Evolutionary conservation across 2,797 vertebrate genomes (phyloP).

Genomic region (Ceryle rudis): DNA sequence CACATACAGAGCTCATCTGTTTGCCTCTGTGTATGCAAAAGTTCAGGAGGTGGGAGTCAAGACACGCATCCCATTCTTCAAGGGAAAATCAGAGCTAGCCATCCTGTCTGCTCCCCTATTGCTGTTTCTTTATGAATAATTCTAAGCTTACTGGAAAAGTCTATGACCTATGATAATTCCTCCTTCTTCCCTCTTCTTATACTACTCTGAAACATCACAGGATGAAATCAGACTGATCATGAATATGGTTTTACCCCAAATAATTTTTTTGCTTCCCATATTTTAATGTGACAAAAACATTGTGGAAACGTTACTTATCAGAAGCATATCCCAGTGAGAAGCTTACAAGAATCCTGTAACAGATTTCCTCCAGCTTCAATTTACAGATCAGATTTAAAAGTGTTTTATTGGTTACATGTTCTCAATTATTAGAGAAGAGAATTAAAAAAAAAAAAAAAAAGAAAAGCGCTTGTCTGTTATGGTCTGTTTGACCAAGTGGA

Average conservation of each 20-base stretch:
- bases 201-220: not conserved
- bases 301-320: not conserved
- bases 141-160: constrained; percentile 5
- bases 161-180: not conserved
- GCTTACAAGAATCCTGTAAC: not conserved
- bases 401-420: not conserved
- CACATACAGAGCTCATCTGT: not conserved
- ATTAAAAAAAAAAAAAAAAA: not conserved
- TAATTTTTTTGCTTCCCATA: not conserved
- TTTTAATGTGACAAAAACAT: constrained; percentile 22
- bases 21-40: constrained; percentile 20
- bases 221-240: not conserved
- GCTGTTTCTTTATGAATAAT: constrained; percentile 4
- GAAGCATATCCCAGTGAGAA: not conserved
- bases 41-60: constrained; percentile 23
- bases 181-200: not conserved
- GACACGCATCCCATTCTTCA: not conserved
- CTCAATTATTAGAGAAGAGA: not conserved
- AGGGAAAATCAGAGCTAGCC: not conserved
- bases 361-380: constrained; percentile 28
- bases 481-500: not conserved
- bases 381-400: constrained; percentile 35
- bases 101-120: not conserved
- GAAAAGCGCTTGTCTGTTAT: not conserved
- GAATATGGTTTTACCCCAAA: not conserved